phyloP scores from a whole-genome alignment of 1,140 invertebrate species.

The Trissolcus basalis region DNA sequence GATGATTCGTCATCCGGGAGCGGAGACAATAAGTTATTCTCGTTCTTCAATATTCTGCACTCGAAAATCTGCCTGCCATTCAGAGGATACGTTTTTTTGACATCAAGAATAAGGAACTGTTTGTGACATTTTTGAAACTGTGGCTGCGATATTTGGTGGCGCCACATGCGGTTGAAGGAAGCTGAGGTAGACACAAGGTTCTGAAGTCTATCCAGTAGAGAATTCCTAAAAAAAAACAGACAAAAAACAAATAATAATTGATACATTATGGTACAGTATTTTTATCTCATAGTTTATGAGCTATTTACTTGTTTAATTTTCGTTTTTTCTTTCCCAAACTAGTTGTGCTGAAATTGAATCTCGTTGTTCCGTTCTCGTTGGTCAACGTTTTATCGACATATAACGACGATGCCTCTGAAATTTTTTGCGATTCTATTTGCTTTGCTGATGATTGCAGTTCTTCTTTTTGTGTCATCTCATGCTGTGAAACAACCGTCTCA shows the following conservation, averaged over 20 bases:
- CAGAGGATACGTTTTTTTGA: constrained; percentile 43
- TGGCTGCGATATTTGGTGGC: constrained; percentile 61
- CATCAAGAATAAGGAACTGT: constrained; percentile 54
- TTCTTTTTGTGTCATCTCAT: not conserved
- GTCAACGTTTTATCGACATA: constrained; percentile 15
- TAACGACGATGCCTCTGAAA: constrained; percentile 55
- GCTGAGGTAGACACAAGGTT: constrained; percentile 61
- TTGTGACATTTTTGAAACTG: constrained; percentile 28
- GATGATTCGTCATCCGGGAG: not conserved
- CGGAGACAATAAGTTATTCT: constrained; percentile 50
- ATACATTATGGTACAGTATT: constrained; percentile 19
- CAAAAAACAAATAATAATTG: constrained; percentile 3
- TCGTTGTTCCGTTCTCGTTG: constrained; percentile 11
- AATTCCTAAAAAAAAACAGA: constrained; percentile 64
- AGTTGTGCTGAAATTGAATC: constrained; percentile 29
- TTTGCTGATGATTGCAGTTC: constrained; percentile 3
- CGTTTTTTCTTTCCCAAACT: constrained; percentile 4
- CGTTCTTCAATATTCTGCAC: constrained; percentile 63
- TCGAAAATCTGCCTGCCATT: constrained; percentile 63
- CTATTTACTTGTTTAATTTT: constrained; percentile 4
- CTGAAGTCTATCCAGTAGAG: constrained; percentile 62
- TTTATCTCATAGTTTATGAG: not conserved
- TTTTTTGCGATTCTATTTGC: constrained; percentile 37
- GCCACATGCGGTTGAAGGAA: constrained; percentile 67
- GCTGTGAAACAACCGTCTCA: not conserved